phyloP scores from a whole-genome alignment of 2,888 invertebrate genomes.

The Malacosoma neustria region DNA sequence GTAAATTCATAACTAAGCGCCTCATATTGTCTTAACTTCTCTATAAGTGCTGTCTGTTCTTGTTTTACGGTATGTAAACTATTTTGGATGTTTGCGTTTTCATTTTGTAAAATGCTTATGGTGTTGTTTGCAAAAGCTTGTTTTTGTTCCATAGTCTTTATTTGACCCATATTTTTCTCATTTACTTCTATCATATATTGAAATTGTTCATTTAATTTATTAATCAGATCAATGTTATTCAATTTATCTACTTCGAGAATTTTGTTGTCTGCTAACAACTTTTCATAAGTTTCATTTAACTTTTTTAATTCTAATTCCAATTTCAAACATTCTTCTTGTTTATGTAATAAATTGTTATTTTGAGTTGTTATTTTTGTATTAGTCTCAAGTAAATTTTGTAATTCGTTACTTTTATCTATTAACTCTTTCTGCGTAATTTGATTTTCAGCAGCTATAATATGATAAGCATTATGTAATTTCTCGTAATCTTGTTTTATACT shows the following conservation, averaged over 20 bases:
- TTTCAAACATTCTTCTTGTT: conserved; percentile 15
- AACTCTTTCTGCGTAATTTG: conserved; percentile 24
- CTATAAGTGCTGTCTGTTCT: conserved; percentile 32
- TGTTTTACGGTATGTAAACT: conserved; percentile 27
- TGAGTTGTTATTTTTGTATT: conserved; percentile 19
- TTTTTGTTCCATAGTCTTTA: conserved; percentile 23
- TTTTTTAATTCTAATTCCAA: conserved; percentile 24
- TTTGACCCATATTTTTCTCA: conserved; percentile 21
- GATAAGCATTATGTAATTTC: conserved; percentile 22
- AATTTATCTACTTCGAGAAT: conserved; percentile 25
- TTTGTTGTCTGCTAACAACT: conserved; percentile 26
- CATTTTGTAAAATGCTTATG: conserved; percentile 27
- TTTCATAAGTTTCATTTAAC: conserved; percentile 21
- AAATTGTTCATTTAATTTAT: conserved; percentile 27
- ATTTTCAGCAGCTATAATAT: conserved; percentile 28
- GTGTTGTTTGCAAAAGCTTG: conserved; percentile 21
- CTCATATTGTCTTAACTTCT: conserved; percentile 35
- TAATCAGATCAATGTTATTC: conserved; percentile 29
- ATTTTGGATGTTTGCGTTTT: conserved; percentile 27
- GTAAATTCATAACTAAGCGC: conserved; percentile 30
- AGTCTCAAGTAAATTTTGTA: conserved; percentile 16
- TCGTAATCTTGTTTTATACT: conserved; percentile 26
- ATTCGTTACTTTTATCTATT: conserved; percentile 21
- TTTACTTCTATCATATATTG: conserved; percentile 41
- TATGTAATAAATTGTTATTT: conserved; percentile 19